Base-by-base conservation (phyloP, 1,140 invertebrate species). In the Lerema accius region DNA sequence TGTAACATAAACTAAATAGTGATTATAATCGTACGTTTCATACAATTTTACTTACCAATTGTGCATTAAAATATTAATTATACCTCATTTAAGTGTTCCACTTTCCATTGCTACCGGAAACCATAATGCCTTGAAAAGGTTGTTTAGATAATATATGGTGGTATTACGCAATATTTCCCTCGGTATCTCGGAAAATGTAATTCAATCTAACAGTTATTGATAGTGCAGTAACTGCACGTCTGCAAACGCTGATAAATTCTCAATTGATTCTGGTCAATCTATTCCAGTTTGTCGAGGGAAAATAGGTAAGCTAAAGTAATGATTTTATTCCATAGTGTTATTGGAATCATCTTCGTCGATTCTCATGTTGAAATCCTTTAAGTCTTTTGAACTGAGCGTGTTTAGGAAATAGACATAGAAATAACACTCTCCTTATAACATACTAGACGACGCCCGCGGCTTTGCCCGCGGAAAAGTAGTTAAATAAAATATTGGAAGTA, bases 161-260 rank as follows among this genome's bases (percentile, higher is more conserved):
- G n/a, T 28, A 58, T 46, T 14, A 42, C 53, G 53, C 35, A 58
- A 58, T 46, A 46, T 58, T 58, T 56, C 37, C 39, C 10, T 14
- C 15, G 40, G 10, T 46, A 45, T 58, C 23, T 15, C 4, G 16
- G 26, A 58, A 58, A 58, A 17, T 14, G 53, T 35, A 58, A 58
- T 58, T 46, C 15, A 46, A 58, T 56, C 37, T 58, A 58, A 58
- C 42, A 35, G 26, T 58, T 58, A 58, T 32, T 35, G 55, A 58
- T 46, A 46, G 23, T 58, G 42, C 55, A 6, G 42, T 46, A 58
- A 58, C 55, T 26, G n/a, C 42, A 46, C 6, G 28, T 35, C 16
- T 26, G 42, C 17, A 58, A 46, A 17, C 40, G 40, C 15, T 17
- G 28, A 10, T 46, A 46, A 55, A 16, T 16, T 58, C 16, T 7